Base-by-base conservation (phyloP, 1,140 invertebrate genomes). In the Bicyclus anynana region DNA sequence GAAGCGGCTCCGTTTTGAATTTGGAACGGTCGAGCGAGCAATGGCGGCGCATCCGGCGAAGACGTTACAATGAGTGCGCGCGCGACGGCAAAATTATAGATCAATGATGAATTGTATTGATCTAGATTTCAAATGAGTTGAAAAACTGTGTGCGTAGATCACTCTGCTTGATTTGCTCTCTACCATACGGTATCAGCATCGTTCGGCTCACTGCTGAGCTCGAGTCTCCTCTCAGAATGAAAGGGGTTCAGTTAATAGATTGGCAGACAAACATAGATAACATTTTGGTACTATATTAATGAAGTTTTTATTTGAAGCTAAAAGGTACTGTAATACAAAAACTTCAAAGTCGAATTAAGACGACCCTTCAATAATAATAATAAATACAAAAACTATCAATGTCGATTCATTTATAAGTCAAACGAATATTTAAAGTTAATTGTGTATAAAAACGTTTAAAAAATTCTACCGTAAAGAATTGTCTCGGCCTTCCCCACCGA, bases 1-100 rank as follows among this genome's bases (percentile, higher is more conserved):
- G 84, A 87, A 87, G 75, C 76, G 70, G 72, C 84, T 85, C 82
- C 84, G 82, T 85, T 85, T 82, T 84, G 79, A 87, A 84, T 87
- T 87, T 78, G 78, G 79, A 83, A 84, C 82, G 84, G 82, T 87
- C 84, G 80, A 87, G 76, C 80, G 80, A 77, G 79, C 84, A 87
- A 85, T 87, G 84, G 81, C 74, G 76, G 81, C 72, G 80, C 82
- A 87, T 87, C 84, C 84, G 81, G 80, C 66, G 76, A 87, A 87
- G 84, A 87, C 84, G 82, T 84, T 84, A 81, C 84, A 78, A 74
- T 87, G 79, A 84, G 62, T 78, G 80, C 77, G 67, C 74, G 62
- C 68, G 67, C 74, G 69, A 67, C 53, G 54, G 40, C 29, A 62
- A 58, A 62, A 54, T 49, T 49, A 50, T 60, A 64, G 59, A 62